Evolutionary conservation across 2,888 invertebrate genomes (phyloP).

Genomic region (Drosophila aldrichi): DNA sequence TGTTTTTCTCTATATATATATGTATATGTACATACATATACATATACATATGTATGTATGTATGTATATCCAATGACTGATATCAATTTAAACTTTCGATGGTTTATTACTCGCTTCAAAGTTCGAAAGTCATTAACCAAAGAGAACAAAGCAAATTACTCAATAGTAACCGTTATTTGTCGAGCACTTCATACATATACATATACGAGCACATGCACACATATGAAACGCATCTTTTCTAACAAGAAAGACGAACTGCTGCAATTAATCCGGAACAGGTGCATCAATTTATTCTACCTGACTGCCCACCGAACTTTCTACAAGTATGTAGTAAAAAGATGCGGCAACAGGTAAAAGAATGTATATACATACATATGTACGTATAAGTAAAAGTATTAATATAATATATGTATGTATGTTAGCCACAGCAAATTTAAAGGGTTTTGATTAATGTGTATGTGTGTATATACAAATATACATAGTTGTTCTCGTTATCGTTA

Average conservation of each 20-base stretch:
- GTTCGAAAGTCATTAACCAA: slow-evolving; percentile 17
- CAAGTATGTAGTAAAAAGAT: slow-evolving; percentile 12
- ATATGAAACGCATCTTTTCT: neutral
- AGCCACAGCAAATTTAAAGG: neutral
- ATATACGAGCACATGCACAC: neutral
- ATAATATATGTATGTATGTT: neutral
- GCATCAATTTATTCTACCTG: slow-evolving; percentile 30
- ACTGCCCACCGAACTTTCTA: slow-evolving; percentile 43
- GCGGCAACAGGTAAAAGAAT: slow-evolving; percentile 30
- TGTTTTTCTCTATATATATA: no score
- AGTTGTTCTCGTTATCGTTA: no score
- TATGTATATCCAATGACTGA: slow-evolving; percentile 3
- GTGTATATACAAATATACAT: neutral
- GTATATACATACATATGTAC: neutral
- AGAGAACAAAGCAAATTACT: slow-evolving; percentile 7
- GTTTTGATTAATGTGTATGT: neutral
- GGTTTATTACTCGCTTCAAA: slow-evolving; percentile 10
- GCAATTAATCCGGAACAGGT: slow-evolving; percentile 10
- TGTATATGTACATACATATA: neutral
- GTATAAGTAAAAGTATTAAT: neutral
- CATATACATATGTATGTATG: neutral
- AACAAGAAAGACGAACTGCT: slow-evolving; percentile 22
- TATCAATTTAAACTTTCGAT: neutral
- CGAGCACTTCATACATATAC: neutral
- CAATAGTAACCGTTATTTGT: neutral